Base-by-base conservation (phyloP, 2,113 vertebrate species). In the Lucifuga dentata region DNA sequence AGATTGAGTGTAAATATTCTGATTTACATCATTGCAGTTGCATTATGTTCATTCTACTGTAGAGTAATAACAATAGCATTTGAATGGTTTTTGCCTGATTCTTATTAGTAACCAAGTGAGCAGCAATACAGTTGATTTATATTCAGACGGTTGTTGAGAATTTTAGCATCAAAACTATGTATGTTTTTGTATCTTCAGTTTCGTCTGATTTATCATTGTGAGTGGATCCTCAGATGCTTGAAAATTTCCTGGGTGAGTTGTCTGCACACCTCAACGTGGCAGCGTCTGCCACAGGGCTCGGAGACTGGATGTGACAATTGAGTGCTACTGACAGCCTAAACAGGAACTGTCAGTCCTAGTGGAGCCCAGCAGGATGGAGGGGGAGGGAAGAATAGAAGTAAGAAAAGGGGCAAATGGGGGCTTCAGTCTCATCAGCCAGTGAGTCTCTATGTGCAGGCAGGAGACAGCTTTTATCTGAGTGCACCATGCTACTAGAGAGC, bases 261-360 rank as follows among this genome's bases (percentile, higher is more conserved):
- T 89, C 77, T 89, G 75, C 69, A 50, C 39, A 20, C 40, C 51
- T 85, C 35, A 73, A 75, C 85, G 91, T 95, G 92, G 93, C 85
- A 49, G 67, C 76, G 88, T 92, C 88, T 92, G 82, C 85, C 16
- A 19, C 48, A n/a, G 68, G 62, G 56, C 65, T 67, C 43, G 40
- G 72, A 91, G 90, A 85, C 89, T 90, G 81, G 82, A 88, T 88
- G 86, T 88, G 80, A 89, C 90, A 85, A 87, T 86, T 90, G 81
- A 89, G 89, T 91, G 87, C 67, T 86, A 86, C 74, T 89, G 82
- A 88, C 77, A 68, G 80, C 86, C 90, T 89, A 73, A 74, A 66
- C 52, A 19, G 49, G 46, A 68, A 59, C 73, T 81, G 77, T 84
- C 87, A 86, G 84, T 78, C 87, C 80, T 46, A 4, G 75, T 89